Evolutionary conservation across 2,797 vertebrate species (phyloP).

Genomic region (Squalus acanthias): DNA sequence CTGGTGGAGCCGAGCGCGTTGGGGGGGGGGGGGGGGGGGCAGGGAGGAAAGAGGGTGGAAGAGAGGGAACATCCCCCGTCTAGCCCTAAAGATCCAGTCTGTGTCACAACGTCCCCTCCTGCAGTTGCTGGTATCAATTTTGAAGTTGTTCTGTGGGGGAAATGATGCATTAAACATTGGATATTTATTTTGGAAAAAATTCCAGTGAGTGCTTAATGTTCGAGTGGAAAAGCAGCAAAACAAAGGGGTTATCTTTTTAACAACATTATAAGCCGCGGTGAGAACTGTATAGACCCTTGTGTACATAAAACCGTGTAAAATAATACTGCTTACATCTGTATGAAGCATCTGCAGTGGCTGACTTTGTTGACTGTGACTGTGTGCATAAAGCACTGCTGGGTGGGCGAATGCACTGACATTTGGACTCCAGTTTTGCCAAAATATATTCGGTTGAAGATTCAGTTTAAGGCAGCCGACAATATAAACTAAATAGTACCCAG

Average conservation of each 20-base stretch:
- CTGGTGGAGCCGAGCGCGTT: no score
- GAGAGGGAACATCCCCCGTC: no score
- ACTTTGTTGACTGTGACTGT: neutral
- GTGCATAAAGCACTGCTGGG: neutral
- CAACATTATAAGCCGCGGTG: neutral
- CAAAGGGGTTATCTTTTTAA: neutral
- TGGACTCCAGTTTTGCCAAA: neutral
- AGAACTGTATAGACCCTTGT: neutral
- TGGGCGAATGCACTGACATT: neutral
- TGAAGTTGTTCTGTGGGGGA: no score
- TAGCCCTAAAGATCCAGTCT: no score
- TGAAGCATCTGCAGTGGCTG: neutral
- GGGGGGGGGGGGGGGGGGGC: no score
- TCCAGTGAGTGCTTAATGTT: no score
- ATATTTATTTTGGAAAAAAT: no score
- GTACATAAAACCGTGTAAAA: neutral
- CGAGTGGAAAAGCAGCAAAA: no score
- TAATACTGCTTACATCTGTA: neutral
- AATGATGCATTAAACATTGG: no score
- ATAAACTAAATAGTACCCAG: neutral
- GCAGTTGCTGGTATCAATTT: no score
- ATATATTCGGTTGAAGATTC: neutral
- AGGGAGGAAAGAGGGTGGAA: no score
- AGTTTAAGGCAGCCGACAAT: neutral
- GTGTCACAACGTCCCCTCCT: no score